A percentile compares a stretch with the other conserved stretches of the same genome.
Evolutionary conservation across 2,797 vertebrate species (phyloP).

Genomic region (Danionella dracula): DNA sequence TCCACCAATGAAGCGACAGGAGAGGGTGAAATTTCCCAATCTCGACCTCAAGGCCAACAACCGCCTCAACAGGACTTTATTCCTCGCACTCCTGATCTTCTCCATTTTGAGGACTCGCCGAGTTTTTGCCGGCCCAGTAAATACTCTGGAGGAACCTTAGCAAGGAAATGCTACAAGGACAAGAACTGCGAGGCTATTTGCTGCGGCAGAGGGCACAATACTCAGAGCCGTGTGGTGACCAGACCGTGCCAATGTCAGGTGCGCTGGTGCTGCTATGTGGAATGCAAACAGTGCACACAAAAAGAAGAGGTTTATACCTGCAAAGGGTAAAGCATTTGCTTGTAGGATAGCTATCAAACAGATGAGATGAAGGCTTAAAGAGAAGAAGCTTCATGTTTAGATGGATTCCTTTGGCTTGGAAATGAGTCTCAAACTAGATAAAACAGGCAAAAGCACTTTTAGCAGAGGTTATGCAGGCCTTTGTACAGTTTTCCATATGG

Average conservation of each 20-base stretch:
- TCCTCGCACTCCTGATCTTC: slow-evolving; percentile 88
- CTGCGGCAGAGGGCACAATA: slow-evolving; percentile 96
- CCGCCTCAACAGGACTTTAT: slow-evolving; percentile 75
- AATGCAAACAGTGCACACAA: slow-evolving; percentile 97
- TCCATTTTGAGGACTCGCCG: slow-evolving; percentile 98
- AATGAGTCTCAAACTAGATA: background rate
- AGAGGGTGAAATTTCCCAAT: slow-evolving; percentile 85
- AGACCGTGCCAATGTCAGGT: slow-evolving; percentile 97
- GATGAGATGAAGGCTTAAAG: background rate
- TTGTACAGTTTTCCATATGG: background rate
- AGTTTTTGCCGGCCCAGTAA: slow-evolving; percentile 92
- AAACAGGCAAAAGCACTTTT: slow-evolving; percentile 37
- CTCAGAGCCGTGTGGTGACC: slow-evolving; percentile 92
- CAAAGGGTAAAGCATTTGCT: slow-evolving; percentile 59
- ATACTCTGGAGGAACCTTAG: slow-evolving; percentile 86
- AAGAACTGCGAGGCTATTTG: slow-evolving; percentile 98
- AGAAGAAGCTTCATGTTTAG: background rate
- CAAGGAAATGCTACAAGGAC: slow-evolving; percentile 95
- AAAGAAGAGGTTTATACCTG: slow-evolving; percentile 97
- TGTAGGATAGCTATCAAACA: slow-evolving; percentile 9
- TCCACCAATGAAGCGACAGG: slow-evolving; percentile 94
- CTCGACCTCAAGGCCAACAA: slow-evolving; percentile 58
- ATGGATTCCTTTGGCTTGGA: background rate
- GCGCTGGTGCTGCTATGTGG: slow-evolving; percentile 98
- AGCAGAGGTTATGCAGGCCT: background rate